Conservation (phyloP, 2,113 vertebrate genomes). For the Pleuronectes platessa region DNA sequence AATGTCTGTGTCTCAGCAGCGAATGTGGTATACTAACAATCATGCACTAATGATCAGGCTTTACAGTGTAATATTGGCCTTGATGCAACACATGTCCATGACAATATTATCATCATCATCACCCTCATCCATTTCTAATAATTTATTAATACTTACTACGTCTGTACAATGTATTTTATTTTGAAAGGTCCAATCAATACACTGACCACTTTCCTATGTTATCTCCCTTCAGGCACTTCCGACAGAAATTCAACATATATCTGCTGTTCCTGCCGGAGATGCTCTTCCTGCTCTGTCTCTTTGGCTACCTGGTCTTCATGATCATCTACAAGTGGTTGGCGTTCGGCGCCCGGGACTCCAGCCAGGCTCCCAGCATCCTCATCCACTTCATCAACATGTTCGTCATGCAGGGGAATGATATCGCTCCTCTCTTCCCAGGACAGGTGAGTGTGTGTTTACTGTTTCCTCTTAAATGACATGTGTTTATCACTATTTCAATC, state of each 20-base stretch:
- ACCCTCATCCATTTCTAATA: too few species aligned
- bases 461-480: background rate
- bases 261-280: constrained; percentile 94
- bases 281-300: constrained; percentile 93
- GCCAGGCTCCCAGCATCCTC: constrained; percentile 91
- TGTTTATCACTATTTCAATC: background rate
- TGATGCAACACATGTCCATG: too few species aligned
- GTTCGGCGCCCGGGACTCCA: constrained; percentile 85
- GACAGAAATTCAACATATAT: constrained; percentile 89
- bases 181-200: too few species aligned
- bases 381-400: constrained; percentile 99
- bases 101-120: too few species aligned
- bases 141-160: too few species aligned
- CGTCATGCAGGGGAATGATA: constrained; percentile 82
- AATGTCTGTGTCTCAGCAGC: background rate
- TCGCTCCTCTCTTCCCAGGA: constrained; percentile 83
- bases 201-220: background rate
- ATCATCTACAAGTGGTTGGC: constrained; percentile 96
- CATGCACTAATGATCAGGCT: too few species aligned
- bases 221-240: constrained; percentile 87
- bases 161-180: background rate
- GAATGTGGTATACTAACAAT: too few species aligned
- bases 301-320: constrained; percentile 96
- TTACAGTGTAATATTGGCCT: too few species aligned
- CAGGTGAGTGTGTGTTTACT: constrained; percentile 86